Evolutionary conservation across 1,140 invertebrate species (phyloP).

Genomic region (Drosophila insularis): DNA sequence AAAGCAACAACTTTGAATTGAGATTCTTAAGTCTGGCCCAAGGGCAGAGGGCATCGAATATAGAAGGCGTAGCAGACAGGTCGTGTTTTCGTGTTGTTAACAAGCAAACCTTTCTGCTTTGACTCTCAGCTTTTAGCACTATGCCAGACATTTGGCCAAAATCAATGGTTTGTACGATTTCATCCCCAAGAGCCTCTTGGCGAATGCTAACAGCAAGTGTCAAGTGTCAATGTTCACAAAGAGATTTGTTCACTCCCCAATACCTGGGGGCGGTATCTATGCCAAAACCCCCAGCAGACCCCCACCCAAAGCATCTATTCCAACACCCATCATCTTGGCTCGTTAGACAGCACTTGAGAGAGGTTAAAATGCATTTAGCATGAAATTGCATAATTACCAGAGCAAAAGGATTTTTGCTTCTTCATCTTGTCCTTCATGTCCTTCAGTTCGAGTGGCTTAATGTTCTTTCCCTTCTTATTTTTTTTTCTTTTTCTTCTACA

Average conservation of each 20-base stretch:
- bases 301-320: neutral
- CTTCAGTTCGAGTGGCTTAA: conserved; percentile 32
- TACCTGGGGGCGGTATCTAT: neutral
- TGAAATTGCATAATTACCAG: conserved; percentile 54
- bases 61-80: conserved; percentile 3
- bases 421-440: neutral
- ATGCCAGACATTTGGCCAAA: conserved; percentile 42
- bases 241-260: conserved; percentile 2
- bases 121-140: conserved; percentile 22
- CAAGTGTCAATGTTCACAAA: conserved; percentile 11
- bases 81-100: conserved; percentile 34
- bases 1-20: conserved; percentile 4
- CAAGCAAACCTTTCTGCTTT: conserved; percentile 37
- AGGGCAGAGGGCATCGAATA: conserved; percentile 27
- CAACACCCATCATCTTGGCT: neutral
- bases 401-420: conserved; percentile 14
- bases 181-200: neutral
- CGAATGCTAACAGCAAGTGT: conserved; percentile 8
- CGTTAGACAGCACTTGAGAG: conserved; percentile 6
- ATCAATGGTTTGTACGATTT: conserved; percentile 24
- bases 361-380: conserved; percentile 49
- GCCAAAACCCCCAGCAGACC: neutral
- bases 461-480: conserved; percentile 9
- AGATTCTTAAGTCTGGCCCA: conserved; percentile 9
- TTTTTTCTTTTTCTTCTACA: neutral